A percentile compares a stretch with the other conserved stretches of the same genome.
These are phyloP conservation scores for Cottus gobio DNA, from an alignment of 2,113 vertebrate species.

Conservation along the genomic window DNA sequence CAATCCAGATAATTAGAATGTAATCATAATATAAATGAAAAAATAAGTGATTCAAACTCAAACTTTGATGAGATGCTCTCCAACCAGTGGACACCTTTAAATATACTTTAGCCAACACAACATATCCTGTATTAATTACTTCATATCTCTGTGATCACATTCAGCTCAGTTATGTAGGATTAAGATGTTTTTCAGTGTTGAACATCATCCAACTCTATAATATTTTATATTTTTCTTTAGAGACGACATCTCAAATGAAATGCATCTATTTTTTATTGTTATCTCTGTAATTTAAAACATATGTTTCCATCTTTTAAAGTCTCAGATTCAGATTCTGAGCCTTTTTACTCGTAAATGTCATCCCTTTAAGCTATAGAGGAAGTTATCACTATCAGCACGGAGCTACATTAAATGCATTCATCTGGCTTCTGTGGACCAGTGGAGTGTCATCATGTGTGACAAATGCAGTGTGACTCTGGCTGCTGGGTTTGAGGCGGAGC, in stretches of 20 bases:
- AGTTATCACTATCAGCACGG: constrained; percentile 8
- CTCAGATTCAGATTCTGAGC: not conserved
- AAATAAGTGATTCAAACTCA: not conserved
- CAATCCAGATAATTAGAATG: not conserved
- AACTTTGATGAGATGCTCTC: not conserved
- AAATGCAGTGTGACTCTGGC: constrained; percentile 9
- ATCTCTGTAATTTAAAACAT: not conserved
- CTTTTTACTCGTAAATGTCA: constrained; percentile 8
- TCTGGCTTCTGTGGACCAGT: constrained; percentile 5
- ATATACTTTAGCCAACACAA: not conserved
- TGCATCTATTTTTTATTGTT: not conserved
- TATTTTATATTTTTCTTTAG: not conserved
- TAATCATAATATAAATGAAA: not conserved
- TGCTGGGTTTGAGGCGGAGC: constrained; percentile 2
- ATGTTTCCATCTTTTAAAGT: not conserved
- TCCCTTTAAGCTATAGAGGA: not conserved
- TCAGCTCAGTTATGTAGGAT: constrained; percentile 3
- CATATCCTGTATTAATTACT: no score
- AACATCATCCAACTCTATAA: not conserved
- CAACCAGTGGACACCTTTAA: not conserved
- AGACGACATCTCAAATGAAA: not conserved
- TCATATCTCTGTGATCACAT: no score
- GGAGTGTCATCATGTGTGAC: constrained; percentile 21
- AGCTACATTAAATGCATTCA: not conserved
- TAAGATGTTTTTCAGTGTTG: not conserved